Base-by-base conservation (phyloP, 2,888 invertebrate genomes). In the Diaphora mendica region DNA sequence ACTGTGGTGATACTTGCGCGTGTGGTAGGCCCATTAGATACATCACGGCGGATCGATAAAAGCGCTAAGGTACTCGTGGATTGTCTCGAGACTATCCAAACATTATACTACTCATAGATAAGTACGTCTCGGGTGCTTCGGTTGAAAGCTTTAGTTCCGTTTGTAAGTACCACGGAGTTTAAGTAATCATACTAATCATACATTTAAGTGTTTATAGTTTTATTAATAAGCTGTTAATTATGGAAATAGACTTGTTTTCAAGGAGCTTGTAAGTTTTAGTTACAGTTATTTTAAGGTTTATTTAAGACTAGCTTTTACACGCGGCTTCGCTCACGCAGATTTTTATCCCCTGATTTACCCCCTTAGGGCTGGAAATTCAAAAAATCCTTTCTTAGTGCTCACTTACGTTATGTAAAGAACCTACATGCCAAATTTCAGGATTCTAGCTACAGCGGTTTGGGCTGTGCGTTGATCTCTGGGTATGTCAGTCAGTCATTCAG, bases 91-190 rank as follows among this genome's bases (percentile, higher is more conserved):
- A 70, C 20, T 33, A 62, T 62, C 20, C 42, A 69, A 30, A 62
- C 68, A 15, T 70, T 39, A 4, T 39, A 30, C 42, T 42, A 70
- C 42, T 70, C 23, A 70, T 23, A 30, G 30, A 70, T 30, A 62
- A 70, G 69, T 62, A 62, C 62, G 42, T 62, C 30, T 70, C 30
- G 44, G 62, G 70, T 59, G 62, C 42, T 42, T 44, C 30, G 13
- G 62, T 2, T 62, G 70, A 70, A 42, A 62, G 70, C 20, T 62
- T 70, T 70, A 70, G 55, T 68, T 55, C n/a, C 59, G 39, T 59
- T 39, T 55, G 23, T 68, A 69, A 69, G 55, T 59, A 69, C 8
- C 35, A 7, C 2, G 35, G 17, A 11, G 33, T 64, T 7, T 9
- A 26, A 30, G 30, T 30, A 17, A 30, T 62, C 17, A 17, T 15